Evolutionary conservation across 53 echinoderm and acorn worm species (phyloP), one percentile per base, ranked within the genome.

Genomic region (Holothuria scabra): DNA sequence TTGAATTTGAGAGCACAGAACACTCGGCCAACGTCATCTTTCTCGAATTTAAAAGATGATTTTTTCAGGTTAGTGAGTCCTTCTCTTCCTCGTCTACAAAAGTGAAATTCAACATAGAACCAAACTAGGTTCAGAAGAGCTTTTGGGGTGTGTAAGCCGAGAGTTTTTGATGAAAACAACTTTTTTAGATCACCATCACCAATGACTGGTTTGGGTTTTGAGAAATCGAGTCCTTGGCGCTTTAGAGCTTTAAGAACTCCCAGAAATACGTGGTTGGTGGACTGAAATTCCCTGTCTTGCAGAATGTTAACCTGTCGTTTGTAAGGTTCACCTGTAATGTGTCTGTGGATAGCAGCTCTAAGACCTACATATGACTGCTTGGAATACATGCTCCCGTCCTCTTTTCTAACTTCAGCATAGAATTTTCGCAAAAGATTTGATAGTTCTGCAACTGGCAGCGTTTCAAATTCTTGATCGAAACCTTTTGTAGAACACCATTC

Each of bases 11-110:
- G n/a, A n/a, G n/a, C n/a, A n/a, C 35, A 59, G 24, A 74, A 86
- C 10, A 44, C 44, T 44, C 44, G 44, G 9, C 76, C 78, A 25
- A 22, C 28, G 34, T 26, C 69, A 56, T 87, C 87, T 21, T 19
- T 26, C 30, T 86, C 60, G 67, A 86, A 28, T 30, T 13, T 0
- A 32, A 67, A 80, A n/a, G 63, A 25, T 56, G 68, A 30, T 22
- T 65, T 56, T 14, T 28, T 28, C 5, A 79, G 34, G 9, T 56
- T 20, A 10, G 21, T 28, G 13, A 78, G 19, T 21, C 86, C 86
- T 79, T 80, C 66, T 49, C 67, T 86, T 41, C 86, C 79, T 63
- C 80, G 9, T 44, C 80, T 78, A 31, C 79, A 79, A 21, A 80
- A 66, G 28, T 20, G 30, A 1, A 66, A 48, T 55, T 64, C 66